A percentile compares a stretch with the other conserved stretches of the same genome.
Evolutionary conservation across 1,140 invertebrate genomes (phyloP).

Genomic region (Drosophila neocordata): DNA sequence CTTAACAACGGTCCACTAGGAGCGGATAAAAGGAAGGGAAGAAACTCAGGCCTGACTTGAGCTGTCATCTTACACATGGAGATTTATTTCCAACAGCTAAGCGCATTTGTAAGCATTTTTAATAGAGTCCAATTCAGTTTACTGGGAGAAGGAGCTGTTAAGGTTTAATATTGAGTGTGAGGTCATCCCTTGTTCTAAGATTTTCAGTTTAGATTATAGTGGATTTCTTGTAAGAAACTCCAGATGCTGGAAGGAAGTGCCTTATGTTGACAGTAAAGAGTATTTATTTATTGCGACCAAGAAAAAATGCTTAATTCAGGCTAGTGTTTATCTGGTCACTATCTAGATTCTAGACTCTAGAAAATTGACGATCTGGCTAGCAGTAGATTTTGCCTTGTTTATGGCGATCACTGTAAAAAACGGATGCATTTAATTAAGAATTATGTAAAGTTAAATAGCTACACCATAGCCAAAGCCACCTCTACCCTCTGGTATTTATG

Average conservation of each 20-base stretch:
- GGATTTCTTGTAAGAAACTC: not conserved
- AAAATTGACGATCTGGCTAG: too few relatives aligned
- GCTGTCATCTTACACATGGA: constrained; percentile 74
- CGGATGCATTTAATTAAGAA: too few relatives aligned
- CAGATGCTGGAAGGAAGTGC: not conserved
- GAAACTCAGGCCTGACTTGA: constrained; percentile 6
- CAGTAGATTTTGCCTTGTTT: too few relatives aligned
- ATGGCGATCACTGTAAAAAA: too few relatives aligned
- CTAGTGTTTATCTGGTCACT: too few relatives aligned
- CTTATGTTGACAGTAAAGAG: not conserved
- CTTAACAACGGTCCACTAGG: constrained; percentile 10
- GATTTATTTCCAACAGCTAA: constrained; percentile 71
- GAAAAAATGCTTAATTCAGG: not conserved
- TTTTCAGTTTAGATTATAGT: not conserved
- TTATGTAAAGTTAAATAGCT: too few relatives aligned
- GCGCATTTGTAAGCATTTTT: constrained; percentile 77
- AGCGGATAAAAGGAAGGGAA: not conserved
- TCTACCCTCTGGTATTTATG: too few relatives aligned
- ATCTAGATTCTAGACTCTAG: too few relatives aligned
- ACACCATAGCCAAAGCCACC: too few relatives aligned
- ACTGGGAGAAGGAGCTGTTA: not conserved
- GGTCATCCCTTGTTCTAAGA: constrained; percentile 6
- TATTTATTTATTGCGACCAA: not conserved
- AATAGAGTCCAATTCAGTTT: constrained; percentile 58
- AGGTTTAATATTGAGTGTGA: not conserved